Conservation (phyloP, 2,113 vertebrate genomes). For the Lota lota region DNA sequence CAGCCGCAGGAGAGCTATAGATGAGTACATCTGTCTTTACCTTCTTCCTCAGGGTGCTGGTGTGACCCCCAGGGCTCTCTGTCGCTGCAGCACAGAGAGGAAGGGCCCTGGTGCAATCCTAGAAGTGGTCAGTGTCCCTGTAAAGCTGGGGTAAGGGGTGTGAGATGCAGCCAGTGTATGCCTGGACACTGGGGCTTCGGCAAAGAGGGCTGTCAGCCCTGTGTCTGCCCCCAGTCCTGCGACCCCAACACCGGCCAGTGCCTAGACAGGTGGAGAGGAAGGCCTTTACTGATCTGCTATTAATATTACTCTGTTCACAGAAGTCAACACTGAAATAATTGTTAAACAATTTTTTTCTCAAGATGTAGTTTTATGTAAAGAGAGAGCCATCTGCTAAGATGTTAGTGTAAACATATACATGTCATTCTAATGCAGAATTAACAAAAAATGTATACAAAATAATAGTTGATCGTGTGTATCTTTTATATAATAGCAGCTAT, state of each 20-base stretch:
- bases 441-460: neutral
- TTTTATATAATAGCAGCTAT: constrained; percentile 55
- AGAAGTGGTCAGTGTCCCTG: constrained; percentile 85
- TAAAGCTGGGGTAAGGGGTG: constrained; percentile 78
- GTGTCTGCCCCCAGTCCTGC: constrained; percentile 77
- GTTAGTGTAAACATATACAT: no score
- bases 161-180: constrained; percentile 77
- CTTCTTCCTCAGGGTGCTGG: constrained; percentile 72
- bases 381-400: no score
- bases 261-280: constrained; percentile 60
- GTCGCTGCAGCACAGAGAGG: constrained; percentile 52
- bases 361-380: neutral
- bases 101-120: constrained; percentile 76
- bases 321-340: neutral
- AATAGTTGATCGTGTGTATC: neutral
- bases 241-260: constrained; percentile 80
- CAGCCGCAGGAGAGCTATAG: neutral
- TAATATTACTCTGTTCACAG: neutral
- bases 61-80: constrained; percentile 80
- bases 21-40: constrained; percentile 4
- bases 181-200: constrained; percentile 84
- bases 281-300: neutral
- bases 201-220: constrained; percentile 77
- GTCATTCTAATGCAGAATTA: neutral
- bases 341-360: no score